These are phyloP conservation scores for Nyctibius bracteatus DNA, from an alignment of 2,113 vertebrate species.

Conservation along the genomic window DNA sequence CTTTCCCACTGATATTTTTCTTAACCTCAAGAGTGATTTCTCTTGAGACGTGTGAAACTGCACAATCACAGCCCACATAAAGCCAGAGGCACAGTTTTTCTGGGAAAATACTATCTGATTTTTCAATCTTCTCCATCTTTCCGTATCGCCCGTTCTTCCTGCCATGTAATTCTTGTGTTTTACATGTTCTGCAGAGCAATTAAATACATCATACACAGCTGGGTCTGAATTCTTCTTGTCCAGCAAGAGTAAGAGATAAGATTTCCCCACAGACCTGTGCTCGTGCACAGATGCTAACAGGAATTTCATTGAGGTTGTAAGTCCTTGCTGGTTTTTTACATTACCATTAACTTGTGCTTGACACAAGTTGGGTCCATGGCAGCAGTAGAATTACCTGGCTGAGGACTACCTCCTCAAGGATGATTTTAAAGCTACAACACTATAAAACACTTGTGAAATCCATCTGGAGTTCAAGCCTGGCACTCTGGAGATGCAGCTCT, in stretches of 20 bases:
- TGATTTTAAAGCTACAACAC: not conserved
- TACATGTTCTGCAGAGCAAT: not conserved
- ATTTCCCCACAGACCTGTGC: not conserved
- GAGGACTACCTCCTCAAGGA: not conserved
- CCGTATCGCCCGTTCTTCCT: not conserved
- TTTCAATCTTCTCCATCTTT: not conserved
- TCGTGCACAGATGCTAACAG: not conserved
- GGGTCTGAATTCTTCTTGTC: not conserved
- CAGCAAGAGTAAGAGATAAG: not conserved
- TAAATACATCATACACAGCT: not conserved
- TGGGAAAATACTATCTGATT: not conserved
- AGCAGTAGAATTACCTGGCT: not conserved
- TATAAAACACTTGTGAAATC: not conserved
- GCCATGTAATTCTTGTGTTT: not conserved
- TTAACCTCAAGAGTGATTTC: constrained; percentile 11
- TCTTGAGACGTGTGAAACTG: not conserved
- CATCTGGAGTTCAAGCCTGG: not conserved
- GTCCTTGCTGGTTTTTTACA: not conserved
- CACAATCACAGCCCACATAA: not conserved
- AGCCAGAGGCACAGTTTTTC: not conserved
- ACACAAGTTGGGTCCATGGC: not conserved
- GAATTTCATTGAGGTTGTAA: not conserved
- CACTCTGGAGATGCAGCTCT: not conserved
- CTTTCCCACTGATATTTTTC: not conserved
- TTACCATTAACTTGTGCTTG: not conserved